These are phyloP conservation scores for Phalacrocorax aristotelis DNA, from an alignment of 2,113 vertebrate species.

Conservation along the genomic window DNA sequence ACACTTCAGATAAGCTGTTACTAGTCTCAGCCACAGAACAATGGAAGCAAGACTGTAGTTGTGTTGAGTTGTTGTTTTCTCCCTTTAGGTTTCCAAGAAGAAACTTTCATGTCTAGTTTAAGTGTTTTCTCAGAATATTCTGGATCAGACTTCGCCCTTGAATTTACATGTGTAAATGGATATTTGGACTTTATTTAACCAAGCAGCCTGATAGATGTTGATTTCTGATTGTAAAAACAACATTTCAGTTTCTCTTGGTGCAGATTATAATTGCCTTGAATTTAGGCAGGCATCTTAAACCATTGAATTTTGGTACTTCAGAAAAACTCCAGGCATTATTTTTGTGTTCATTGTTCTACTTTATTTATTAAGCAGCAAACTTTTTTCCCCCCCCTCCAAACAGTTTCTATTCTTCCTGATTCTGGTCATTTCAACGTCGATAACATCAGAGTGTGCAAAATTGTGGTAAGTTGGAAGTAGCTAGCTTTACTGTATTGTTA, in stretches of 20 bases:
- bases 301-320: background rate
- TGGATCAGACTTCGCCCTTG: background rate
- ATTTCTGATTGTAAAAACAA: background rate
- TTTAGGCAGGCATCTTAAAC: background rate
- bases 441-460: conserved; percentile 96
- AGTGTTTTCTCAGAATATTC: background rate
- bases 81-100: background rate
- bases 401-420: conserved; percentile 93
- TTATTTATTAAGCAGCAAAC: background rate
- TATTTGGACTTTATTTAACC: background rate
- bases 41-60: background rate
- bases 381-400: background rate
- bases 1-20: background rate
- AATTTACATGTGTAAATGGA: background rate
- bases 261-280: background rate
- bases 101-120: background rate
- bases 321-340: background rate
- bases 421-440: conserved; percentile 96
- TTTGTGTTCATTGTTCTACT: background rate
- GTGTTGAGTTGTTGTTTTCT: background rate
- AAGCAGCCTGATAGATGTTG: background rate
- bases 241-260: background rate
- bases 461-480: conserved; percentile 84
- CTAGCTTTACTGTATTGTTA: background rate
- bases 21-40: background rate